Conservation (phyloP, 1,140 invertebrate genomes). For the Cepaea nemoralis region DNA sequence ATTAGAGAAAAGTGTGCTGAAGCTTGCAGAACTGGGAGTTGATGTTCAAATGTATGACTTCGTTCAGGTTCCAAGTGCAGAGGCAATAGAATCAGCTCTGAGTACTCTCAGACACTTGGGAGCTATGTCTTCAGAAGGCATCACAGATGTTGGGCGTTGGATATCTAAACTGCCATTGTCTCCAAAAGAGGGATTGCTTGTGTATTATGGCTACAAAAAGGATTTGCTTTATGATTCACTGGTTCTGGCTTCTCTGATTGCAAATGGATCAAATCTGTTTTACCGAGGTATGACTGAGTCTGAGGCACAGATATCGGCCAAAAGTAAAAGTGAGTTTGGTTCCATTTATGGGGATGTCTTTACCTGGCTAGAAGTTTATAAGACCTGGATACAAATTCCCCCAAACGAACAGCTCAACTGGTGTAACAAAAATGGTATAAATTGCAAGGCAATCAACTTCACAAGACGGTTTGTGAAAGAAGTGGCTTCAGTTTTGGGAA, state of each 20-base stretch:
- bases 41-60: constrained; percentile 62
- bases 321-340: constrained; percentile 79
- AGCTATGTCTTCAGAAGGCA: constrained; percentile 56
- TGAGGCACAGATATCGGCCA: constrained; percentile 78
- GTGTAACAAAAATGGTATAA: constrained; percentile 61
- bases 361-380: constrained; percentile 91
- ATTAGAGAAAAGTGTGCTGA: constrained; percentile 61
- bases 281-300: constrained; percentile 68
- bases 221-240: constrained; percentile 77
- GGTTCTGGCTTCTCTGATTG: constrained; percentile 55
- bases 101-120: constrained; percentile 53
- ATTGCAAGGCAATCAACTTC: constrained; percentile 57
- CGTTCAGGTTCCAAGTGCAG: constrained; percentile 56
- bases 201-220: constrained; percentile 50
- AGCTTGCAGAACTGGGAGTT: constrained; percentile 59
- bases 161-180: constrained; percentile 65
- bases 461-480: constrained; percentile 56
- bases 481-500: constrained; percentile 50
- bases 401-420: constrained; percentile 42
- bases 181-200: constrained; percentile 55
- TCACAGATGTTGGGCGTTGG: constrained; percentile 63
- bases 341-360: constrained; percentile 91
- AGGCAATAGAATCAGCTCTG: constrained; percentile 55
- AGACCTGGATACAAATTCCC: constrained; percentile 62
- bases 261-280: constrained; percentile 52